phyloP scores from a whole-genome alignment of 2,888 invertebrate species.

The Callimorpha dominula region DNA sequence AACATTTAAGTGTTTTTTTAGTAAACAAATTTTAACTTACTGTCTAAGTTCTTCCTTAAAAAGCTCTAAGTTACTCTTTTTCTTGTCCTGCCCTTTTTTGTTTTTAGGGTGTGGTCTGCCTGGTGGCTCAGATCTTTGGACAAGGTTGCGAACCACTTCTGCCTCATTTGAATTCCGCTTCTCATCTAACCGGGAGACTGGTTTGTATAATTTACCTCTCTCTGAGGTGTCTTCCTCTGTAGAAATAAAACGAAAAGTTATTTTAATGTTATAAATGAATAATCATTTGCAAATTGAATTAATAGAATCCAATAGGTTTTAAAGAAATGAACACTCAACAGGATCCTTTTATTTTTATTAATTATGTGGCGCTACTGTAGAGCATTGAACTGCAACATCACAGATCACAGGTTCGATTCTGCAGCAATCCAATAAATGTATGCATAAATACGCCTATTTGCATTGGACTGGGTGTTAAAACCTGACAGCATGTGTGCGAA shows the following conservation, averaged over 20 bases:
- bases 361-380: too few relatives aligned
- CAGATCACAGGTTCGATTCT: neutral
- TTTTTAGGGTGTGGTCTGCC: constrained; percentile 61
- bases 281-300: neutral
- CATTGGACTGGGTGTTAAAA: too few relatives aligned
- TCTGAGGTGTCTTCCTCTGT: constrained; percentile 95
- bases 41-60: constrained; percentile 99
- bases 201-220: constrained; percentile 97
- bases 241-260: neutral
- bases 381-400: too few relatives aligned
- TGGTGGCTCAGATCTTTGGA: constrained; percentile 81
- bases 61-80: constrained; percentile 98
- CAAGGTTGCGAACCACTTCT: constrained; percentile 82
- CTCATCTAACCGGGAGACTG: constrained; percentile 91
- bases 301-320: neutral
- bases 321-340: neutral
- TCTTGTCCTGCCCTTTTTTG: constrained; percentile 89
- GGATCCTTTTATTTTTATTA: too few relatives aligned
- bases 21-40: constrained; percentile 82
- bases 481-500: too few relatives aligned
- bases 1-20: too few relatives aligned
- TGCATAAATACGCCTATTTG: too few relatives aligned
- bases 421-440: too few relatives aligned
- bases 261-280: neutral
- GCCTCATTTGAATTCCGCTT: constrained; percentile 67